Conservation (phyloP, 2,888 invertebrate genomes). For the Nomada goodeniana region DNA sequence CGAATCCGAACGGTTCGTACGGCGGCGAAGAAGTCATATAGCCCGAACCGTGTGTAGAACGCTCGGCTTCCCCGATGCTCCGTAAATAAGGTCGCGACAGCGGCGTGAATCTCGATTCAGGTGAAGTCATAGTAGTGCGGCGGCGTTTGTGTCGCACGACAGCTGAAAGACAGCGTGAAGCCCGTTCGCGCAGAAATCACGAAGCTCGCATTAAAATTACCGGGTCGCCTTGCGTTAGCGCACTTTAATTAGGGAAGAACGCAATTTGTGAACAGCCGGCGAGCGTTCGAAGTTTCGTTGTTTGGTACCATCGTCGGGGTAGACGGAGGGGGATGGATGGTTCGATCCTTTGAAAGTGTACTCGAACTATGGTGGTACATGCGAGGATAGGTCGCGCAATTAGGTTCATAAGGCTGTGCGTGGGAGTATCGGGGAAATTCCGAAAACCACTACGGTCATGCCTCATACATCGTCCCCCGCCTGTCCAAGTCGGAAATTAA, state of each 20-base stretch:
- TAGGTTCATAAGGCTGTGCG: conserved; percentile 64
- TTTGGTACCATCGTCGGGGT: conserved; percentile 44
- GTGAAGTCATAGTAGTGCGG: conserved; percentile 38
- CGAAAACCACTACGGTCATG: conserved; percentile 67
- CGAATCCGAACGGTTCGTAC: conserved; percentile 43
- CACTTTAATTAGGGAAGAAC: conserved; percentile 8
- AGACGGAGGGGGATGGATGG: no score
- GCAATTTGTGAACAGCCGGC: conserved; percentile 1
- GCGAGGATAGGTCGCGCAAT: conserved; percentile 56
- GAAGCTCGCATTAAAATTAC: background rate
- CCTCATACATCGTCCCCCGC: conserved; percentile 46
- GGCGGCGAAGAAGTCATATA: conserved; percentile 56
- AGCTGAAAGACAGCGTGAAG: conserved; percentile 26
- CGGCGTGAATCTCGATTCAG: conserved; percentile 43
- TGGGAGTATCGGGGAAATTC: conserved; percentile 71
- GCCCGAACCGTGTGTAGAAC: conserved; percentile 26
- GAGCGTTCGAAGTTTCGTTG: conserved; percentile 52
- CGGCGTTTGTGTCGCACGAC: conserved; percentile 31
- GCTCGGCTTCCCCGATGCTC: conserved; percentile 34
- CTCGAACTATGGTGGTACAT: conserved; percentile 50
- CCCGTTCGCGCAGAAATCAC: background rate
- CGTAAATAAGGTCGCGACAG: conserved; percentile 60
- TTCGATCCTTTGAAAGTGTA: conserved; percentile 59
- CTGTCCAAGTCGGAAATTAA: conserved; percentile 61
- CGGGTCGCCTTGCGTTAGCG: background rate